phyloP scores from a whole-genome alignment of 2,113 vertebrate species.

The Pantherophis guttatus region DNA sequence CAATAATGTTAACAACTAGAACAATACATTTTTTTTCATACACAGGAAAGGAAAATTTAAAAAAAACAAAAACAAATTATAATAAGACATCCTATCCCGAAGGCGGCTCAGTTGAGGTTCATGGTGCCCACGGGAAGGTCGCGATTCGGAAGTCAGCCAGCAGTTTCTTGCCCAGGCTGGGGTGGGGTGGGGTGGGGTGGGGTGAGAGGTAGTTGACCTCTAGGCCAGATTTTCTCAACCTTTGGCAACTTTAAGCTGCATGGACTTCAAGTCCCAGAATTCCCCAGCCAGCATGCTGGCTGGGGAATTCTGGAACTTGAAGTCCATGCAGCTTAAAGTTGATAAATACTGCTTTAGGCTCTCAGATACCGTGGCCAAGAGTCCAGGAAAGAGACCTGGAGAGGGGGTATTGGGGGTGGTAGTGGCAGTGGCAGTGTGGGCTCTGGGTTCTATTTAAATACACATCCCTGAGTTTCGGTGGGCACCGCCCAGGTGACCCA shows the following conservation, averaged over 20 bases:
- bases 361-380: background rate
- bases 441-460: constrained; percentile 75
- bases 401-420: background rate
- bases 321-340: background rate
- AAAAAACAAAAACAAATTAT: constrained; percentile 8
- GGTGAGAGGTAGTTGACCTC: background rate
- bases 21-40: constrained; percentile 72
- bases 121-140: constrained; percentile 53
- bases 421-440: constrained; percentile 55
- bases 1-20: constrained; percentile 75
- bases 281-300: too few species aligned
- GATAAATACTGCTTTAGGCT: background rate
- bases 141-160: constrained; percentile 34
- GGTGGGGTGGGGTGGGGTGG: background rate
- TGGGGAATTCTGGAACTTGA: background rate
- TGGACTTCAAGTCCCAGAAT: background rate
- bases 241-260: background rate
- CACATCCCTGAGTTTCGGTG: constrained; percentile 83
- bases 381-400: constrained; percentile 50
- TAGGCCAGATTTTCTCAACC: background rate
- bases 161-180: background rate
- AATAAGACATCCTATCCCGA: constrained; percentile 56
- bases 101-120: constrained; percentile 66
- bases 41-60: constrained; percentile 55
- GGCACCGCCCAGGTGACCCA: constrained; percentile 54